Evolutionary conservation across 1,140 invertebrate species (phyloP), one percentile per base, ranked within the genome.

Genomic region (Drosophila paulistorum): DNA sequence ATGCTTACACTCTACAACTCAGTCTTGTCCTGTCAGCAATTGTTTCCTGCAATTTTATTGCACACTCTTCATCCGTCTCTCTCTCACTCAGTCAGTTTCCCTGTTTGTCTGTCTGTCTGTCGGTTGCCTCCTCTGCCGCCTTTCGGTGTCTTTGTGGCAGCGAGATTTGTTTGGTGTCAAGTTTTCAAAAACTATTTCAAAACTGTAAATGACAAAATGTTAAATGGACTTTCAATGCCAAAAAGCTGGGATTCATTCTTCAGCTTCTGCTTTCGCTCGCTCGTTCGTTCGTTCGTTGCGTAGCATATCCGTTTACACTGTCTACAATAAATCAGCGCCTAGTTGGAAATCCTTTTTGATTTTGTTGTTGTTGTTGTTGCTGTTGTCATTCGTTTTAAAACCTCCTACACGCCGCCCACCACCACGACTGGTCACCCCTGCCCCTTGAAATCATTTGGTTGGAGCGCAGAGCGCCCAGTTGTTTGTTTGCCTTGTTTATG

Each of bases 191-290:
- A 89, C 84, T 89, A 90, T 91, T 90, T 91, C 81, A 89, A 91
- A 91, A 91, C 84, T 91, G 89, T 91, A 90, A 91, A 85, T 91
- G 89, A 90, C 89, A 91, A 91, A 91, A 91, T 91, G 89, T 91
- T 89, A 90, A 91, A 90, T 90, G 83, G 81, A 90, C 89, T 91
- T 91, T 87, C 82, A 89, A 90, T 91, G 87, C 77, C 84, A 84
- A 84, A 75, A 74, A 71, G 69, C 55, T 65, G 60, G 63, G 55
- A 45, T 51, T 23, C 45, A 48, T 48, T 37, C 45, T 48, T 7
- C 45, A 10, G 35, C 45, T 17, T 2, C 17, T 37, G 55, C 57
- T 60, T 61, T 30, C 30, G 73, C n/a, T 45, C 41, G 48, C 66
- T 69, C 64, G 54, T 39, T 66, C 37, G 37, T 39, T 61, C 64